Evolutionary conservation across 2,113 vertebrate genomes (phyloP), one percentile per base, ranked within the genome.

Genomic region (Pterocles orientalis): DNA sequence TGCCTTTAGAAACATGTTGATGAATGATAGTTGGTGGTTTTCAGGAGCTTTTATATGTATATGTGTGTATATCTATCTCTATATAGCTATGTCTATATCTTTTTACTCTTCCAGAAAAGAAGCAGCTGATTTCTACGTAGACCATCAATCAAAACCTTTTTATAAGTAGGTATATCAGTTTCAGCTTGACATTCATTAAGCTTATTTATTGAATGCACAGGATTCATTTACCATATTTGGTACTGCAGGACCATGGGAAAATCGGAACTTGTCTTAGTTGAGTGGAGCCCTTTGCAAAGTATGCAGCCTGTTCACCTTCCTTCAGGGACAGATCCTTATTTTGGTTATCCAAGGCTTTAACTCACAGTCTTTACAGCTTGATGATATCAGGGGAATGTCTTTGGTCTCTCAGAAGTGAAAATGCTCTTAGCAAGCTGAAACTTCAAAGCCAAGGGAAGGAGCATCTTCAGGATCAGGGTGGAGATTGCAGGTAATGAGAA

Each of bases 71-170:
- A 3, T 61, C 0, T 62, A 0, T 48, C 2, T 58, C 6, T 62
- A 1, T 72, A 21, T 31, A 70, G 6, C 8, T 78, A 6, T 58
- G 50, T 33, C 7, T 75, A 3, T 91, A 50, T 81, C 87, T 98
- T 98, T 97, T 88, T 83, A 96, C 92, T 97, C 76, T 98, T 98
- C 53, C 98, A 99, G 99, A 98, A 99, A 98, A 97, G 99, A 99
- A 97, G 99, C 98, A 69, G 96, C 97, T 53, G 99, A 99, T 98
- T 99, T 99, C 97, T 98, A 99, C 19, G 86, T 92, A 81, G 99
- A 99, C 82, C 98, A 99, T 97, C 99, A 98, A 58, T 97, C 98
- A 95, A 99, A 98, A 95, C 98, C 99, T 60, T 99, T 98, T 97
- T 99, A 98, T 96, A 99, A 98, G 99, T 99, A 98, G 95, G 99